phyloP scores from a whole-genome alignment of 2,888 invertebrate species.

The Hemaris fuciformis region DNA sequence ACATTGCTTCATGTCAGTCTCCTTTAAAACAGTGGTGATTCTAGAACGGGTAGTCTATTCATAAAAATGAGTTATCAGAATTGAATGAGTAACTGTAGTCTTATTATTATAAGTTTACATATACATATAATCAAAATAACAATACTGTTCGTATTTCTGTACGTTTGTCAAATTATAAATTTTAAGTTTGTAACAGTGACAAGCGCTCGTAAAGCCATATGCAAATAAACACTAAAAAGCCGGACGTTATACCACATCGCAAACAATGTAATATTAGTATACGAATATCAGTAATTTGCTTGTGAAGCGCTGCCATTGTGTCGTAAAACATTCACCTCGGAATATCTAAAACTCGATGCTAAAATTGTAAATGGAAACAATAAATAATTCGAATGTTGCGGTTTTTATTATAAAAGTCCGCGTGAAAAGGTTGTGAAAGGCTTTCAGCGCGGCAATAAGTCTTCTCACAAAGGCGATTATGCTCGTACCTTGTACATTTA shows the following conservation, averaged over 20 bases:
- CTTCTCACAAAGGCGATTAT: conserved; percentile 70
- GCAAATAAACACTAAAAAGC: neutral
- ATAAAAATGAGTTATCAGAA: no score
- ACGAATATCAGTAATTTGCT: neutral
- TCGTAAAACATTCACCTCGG: conserved; percentile 39
- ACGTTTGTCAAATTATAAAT: no score
- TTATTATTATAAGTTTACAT: no score
- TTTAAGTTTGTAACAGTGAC: no score
- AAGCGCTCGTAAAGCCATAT: neutral
- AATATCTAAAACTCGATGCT: conserved; percentile 44
- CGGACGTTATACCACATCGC: neutral
- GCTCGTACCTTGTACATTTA: conserved; percentile 34
- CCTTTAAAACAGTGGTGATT: no score
- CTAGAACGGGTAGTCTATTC: no score
- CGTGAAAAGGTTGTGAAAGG: conserved; percentile 59
- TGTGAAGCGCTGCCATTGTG: conserved; percentile 28
- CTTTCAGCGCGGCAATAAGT: conserved; percentile 67
- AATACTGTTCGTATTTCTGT: no score
- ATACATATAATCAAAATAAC: no score
- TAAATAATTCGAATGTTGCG: conserved; percentile 68
- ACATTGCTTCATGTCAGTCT: no score
- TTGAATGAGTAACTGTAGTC: no score
- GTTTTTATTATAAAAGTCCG: conserved; percentile 59
- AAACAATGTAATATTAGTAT: neutral
- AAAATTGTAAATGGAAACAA: conserved; percentile 62